phyloP scores from a whole-genome alignment of 2,113 vertebrate species.

The Prolemur simus region DNA sequence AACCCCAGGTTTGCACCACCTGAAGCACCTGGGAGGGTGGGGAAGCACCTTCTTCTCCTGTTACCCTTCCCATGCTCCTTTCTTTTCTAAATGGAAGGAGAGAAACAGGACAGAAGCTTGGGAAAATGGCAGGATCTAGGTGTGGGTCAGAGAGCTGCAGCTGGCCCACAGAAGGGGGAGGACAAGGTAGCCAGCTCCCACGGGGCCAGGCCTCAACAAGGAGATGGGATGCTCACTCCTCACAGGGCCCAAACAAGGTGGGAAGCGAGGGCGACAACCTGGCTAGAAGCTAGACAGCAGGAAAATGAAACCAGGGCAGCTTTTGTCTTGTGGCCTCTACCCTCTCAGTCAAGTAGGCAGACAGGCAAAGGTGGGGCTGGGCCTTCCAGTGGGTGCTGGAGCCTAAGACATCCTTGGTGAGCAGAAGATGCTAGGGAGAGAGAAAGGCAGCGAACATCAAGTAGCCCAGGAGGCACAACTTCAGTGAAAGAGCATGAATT shows the following conservation, averaged over 20 bases:
- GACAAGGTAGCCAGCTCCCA: neutral
- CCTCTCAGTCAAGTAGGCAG: too few species aligned
- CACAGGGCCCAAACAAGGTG: rapidly evolving
- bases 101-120: neutral
- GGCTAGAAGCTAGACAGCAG: neutral
- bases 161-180: too few species aligned
- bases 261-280: neutral
- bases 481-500: rapidly evolving
- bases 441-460: neutral
- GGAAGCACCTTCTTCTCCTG: neutral
- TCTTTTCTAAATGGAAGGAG: neutral
- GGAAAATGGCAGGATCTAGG: neutral
- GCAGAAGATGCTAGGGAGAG: neutral
- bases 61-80: neutral
- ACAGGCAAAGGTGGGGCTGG: neutral
- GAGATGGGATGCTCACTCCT: neutral
- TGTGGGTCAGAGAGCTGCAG: neutral
- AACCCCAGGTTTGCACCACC: too few species aligned
- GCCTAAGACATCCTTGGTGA: rapidly evolving
- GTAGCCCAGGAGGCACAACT: neutral
- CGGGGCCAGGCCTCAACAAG: rapidly evolving
- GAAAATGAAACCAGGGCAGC: neutral
- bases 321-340: too few species aligned
- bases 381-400: too few species aligned
- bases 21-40: neutral